Evolutionary conservation across 2,113 vertebrate genomes (phyloP).

Genomic region (Hassar affinis): DNA sequence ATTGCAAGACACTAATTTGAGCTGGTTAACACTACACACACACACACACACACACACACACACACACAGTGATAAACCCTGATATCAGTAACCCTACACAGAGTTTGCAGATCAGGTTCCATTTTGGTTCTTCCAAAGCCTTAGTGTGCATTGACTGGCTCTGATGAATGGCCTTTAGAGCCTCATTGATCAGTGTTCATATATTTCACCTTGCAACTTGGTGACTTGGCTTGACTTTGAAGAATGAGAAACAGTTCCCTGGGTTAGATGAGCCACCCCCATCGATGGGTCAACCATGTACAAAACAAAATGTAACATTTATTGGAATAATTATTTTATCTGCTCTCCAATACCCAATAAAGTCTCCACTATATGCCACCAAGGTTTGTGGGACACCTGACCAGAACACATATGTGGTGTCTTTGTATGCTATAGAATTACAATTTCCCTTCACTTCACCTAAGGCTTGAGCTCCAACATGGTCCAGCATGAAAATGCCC

Average conservation of each 20-base stretch:
- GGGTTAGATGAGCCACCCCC: not conserved
- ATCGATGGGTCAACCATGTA: not conserved
- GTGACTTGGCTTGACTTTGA: too few relatives aligned
- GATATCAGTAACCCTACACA: conserved; percentile 5
- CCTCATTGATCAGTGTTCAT: not conserved
- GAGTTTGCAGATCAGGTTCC: conserved; percentile 13
- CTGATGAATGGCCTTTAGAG: not conserved
- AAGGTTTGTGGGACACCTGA: not conserved
- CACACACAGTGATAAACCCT: conserved; percentile 4
- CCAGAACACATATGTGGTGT: not conserved
- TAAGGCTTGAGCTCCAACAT: not conserved
- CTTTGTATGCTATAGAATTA: not conserved
- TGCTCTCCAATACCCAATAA: not conserved
- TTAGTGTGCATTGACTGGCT: not conserved
- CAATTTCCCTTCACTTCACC: not conserved
- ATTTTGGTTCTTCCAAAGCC: not conserved
- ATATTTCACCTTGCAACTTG: not conserved
- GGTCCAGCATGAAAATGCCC: not conserved
- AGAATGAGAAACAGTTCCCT: not conserved
- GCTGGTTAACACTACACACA: conserved; percentile 21
- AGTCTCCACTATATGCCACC: not conserved
- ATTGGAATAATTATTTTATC: not conserved
- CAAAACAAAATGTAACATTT: not conserved
- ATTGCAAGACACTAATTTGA: conserved; percentile 9
- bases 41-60: conserved; percentile 26